A percentile compares a stretch with the other conserved stretches of the same genome.
Conservation (phyloP, 1,140 invertebrate species). For the Orchesella cincta region DNA sequence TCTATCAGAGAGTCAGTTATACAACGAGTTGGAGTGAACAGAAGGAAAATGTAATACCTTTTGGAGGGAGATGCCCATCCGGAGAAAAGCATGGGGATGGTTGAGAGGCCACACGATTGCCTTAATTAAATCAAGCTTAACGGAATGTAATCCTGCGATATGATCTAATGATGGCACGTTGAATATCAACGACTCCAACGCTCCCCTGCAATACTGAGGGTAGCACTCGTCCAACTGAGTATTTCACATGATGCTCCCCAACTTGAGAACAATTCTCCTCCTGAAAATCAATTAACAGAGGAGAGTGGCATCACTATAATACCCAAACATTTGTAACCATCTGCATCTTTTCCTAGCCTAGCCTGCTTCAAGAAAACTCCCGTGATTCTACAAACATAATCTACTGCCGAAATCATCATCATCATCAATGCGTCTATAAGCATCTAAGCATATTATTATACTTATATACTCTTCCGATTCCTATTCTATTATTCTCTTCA, state of each 20-base stretch:
- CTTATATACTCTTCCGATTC: not conserved
- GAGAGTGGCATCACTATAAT: not conserved
- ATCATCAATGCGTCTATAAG: not conserved
- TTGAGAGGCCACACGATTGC: constrained; percentile 68
- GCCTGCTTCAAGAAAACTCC: too few relatives aligned
- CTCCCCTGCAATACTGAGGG: constrained; percentile 63
- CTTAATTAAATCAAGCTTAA: constrained; percentile 66
- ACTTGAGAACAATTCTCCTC: constrained; percentile 37
- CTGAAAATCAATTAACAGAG: constrained; percentile 40
- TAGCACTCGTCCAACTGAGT: constrained; percentile 54
- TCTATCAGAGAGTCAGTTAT: too few relatives aligned
- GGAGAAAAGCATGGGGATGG: constrained; percentile 63
- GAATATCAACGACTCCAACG: constrained; percentile 60
- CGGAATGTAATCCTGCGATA: constrained; percentile 67
- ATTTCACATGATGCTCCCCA: constrained; percentile 49
- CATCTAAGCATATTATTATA: too few relatives aligned
- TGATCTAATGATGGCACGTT: constrained; percentile 61
- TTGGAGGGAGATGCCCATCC: constrained; percentile 65
- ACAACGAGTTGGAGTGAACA: too few relatives aligned
- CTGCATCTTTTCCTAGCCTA: not conserved
- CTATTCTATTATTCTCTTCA: not conserved
- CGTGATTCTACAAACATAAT: too few relatives aligned
- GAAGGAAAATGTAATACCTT: too few relatives aligned
- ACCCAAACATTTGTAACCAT: not conserved
- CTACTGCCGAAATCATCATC: not conserved